These are phyloP conservation scores for Gallinago undulata DNA, from an alignment of 2,113 vertebrate genomes.

Conservation along the genomic window DNA sequence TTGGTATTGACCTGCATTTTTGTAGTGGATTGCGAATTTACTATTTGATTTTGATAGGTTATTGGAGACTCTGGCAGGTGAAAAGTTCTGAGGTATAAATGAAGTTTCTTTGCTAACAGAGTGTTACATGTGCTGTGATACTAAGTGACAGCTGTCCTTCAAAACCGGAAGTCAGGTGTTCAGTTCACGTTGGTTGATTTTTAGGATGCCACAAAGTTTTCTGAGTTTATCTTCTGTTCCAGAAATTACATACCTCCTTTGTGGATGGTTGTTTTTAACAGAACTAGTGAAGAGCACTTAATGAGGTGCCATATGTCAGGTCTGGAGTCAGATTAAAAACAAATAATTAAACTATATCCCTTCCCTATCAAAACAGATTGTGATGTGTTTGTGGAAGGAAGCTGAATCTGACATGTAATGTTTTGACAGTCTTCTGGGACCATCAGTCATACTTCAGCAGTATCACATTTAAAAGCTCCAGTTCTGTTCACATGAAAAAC, in stretches of 20 bases:
- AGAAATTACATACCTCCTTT: slow-evolving; percentile 47
- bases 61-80: background rate
- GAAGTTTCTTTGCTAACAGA: background rate
- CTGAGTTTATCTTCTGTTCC: slow-evolving; percentile 29
- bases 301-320: slow-evolving; percentile 66
- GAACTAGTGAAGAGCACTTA: slow-evolving; percentile 59
- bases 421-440: slow-evolving; percentile 57
- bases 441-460: slow-evolving; percentile 20
- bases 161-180: background rate
- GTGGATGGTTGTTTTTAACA: slow-evolving; percentile 57
- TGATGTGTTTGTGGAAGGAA: slow-evolving; percentile 62
- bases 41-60: background rate
- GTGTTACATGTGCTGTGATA: background rate
- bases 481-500: background rate
- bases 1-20: background rate
- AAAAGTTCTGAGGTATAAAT: background rate
- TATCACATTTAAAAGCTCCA: slow-evolving; percentile 26
- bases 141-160: background rate
- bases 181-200: background rate
- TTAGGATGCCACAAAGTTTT: slow-evolving; percentile 3
- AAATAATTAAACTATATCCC: slow-evolving; percentile 72
- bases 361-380: slow-evolving; percentile 68
- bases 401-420: slow-evolving; percentile 48
- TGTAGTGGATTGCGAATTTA: background rate
- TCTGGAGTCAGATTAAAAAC: slow-evolving; percentile 71